phyloP scores from a whole-genome alignment of 2,888 invertebrate genomes.

The Trachelus iudaicus region DNA sequence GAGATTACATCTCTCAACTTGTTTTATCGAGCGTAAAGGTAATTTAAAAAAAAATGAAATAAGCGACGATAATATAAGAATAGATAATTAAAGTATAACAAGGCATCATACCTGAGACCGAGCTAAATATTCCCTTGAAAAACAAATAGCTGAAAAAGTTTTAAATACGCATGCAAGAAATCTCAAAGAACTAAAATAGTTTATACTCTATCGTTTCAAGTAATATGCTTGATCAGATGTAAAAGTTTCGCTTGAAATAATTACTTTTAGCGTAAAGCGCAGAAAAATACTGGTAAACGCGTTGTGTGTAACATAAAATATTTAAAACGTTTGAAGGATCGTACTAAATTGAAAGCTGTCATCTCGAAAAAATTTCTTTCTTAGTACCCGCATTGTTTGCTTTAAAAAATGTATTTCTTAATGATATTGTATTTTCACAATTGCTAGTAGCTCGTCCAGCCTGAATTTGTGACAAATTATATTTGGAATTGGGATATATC shows the following conservation, averaged over 20 bases:
- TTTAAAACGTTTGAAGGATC: not conserved
- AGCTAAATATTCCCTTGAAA: not conserved
- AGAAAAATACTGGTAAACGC: not conserved
- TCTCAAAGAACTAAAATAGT: not conserved
- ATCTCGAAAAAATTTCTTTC: not conserved
- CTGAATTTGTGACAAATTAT: slow-evolving; percentile 40
- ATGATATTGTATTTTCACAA: slow-evolving; percentile 41
- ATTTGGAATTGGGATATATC: slow-evolving; percentile 1
- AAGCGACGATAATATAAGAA: not conserved
- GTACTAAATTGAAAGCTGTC: not conserved
- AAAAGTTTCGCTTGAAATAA: not conserved
- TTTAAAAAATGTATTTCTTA: slow-evolving; percentile 36
- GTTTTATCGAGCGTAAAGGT: not conserved
- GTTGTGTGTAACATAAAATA: not conserved
- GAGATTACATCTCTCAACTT: not conserved
- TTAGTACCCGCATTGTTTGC: slow-evolving; percentile 22
- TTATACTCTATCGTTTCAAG: not conserved
- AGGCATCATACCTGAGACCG: not conserved
- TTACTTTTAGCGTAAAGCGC: not conserved
- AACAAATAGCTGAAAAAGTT: not conserved
- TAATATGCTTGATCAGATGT: not conserved
- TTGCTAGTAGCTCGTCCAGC: slow-evolving; percentile 28
- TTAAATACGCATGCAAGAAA: not conserved
- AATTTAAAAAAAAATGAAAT: not conserved
- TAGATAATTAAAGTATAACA: not conserved